Conservation (phyloP, 1,140 invertebrate genomes). For the Nasonia giraulti region DNA sequence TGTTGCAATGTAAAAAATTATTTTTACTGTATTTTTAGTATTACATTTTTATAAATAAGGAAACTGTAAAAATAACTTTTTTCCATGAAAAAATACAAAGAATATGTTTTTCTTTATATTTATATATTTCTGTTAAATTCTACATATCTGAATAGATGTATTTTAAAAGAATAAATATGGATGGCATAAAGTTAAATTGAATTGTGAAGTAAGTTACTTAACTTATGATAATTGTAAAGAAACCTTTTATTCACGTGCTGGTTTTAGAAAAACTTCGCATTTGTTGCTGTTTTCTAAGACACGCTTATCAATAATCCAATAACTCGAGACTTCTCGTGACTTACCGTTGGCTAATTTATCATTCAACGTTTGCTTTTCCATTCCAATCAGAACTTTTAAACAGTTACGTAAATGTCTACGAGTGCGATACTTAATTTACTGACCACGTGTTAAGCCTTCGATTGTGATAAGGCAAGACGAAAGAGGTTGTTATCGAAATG, state of each 20-base stretch:
- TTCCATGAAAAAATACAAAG: neutral
- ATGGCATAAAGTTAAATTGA: neutral
- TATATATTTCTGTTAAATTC: neutral
- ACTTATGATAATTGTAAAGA: too few species aligned
- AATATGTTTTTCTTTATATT: neutral
- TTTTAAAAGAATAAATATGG: conserved; percentile 1
- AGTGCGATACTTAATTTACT: neutral
- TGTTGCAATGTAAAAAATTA: conserved; percentile 8
- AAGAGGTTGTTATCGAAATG: neutral
- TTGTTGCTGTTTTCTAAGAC: too few species aligned
- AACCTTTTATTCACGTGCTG: too few species aligned
- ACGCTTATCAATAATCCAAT: too few species aligned
- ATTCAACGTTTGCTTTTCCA: neutral
- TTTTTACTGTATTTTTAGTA: conserved; percentile 11
- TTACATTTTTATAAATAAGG: neutral
- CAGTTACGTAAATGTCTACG: neutral
- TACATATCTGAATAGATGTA: neutral
- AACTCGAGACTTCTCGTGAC: neutral
- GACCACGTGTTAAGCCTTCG: neutral
- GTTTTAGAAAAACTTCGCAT: too few species aligned
- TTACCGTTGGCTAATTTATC: neutral
- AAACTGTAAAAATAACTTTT: neutral
- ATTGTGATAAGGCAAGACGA: neutral
- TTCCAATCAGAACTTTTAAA: neutral
- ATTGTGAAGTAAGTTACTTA: too few species aligned